These are phyloP conservation scores for Eucidaris tribuloides DNA, from an alignment of 35 echinoderm and acorn worm species.

Conservation along the genomic window DNA sequence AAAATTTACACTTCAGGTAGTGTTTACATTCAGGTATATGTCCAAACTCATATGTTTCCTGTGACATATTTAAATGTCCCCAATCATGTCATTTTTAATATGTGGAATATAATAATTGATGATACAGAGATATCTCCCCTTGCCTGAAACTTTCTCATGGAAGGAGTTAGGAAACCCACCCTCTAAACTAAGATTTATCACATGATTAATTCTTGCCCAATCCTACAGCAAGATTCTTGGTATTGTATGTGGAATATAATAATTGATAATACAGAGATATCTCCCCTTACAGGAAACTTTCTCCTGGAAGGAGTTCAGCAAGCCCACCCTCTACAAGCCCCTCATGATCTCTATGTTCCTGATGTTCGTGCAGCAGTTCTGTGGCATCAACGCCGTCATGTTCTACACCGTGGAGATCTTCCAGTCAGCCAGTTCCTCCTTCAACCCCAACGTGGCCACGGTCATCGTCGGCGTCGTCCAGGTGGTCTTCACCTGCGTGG, in stretches of 20 bases:
- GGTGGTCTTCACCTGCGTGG: slow-evolving; percentile 59
- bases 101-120: too few relatives aligned
- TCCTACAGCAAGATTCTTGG: too few relatives aligned
- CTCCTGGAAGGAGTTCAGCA: slow-evolving; percentile 56
- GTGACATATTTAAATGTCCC: too few relatives aligned
- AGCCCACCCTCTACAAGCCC: slow-evolving; percentile 56
- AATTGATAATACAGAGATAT: background rate
- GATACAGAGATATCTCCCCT: too few relatives aligned
- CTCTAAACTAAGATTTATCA: background rate
- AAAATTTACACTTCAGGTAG: too few relatives aligned
- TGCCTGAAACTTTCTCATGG: too few relatives aligned
- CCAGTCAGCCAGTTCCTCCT: slow-evolving; percentile 26
- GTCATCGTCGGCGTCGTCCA: slow-evolving; percentile 81
- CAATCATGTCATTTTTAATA: too few relatives aligned
- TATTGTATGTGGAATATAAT: too few relatives aligned
- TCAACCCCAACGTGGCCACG: slow-evolving; percentile 54
- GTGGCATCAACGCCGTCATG: slow-evolving; percentile 97
- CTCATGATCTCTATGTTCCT: slow-evolving; percentile 62
- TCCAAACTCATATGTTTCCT: too few relatives aligned
- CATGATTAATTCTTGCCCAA: background rate
- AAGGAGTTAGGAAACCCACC: too few relatives aligned
- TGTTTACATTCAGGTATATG: too few relatives aligned
- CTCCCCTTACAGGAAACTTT: slow-evolving; percentile 74
- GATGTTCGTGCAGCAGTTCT: slow-evolving; percentile 98
- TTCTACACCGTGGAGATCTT: slow-evolving; percentile 91